phyloP scores from a whole-genome alignment of 2,113 vertebrate species.

The Ibidorhyncha struthersii region DNA sequence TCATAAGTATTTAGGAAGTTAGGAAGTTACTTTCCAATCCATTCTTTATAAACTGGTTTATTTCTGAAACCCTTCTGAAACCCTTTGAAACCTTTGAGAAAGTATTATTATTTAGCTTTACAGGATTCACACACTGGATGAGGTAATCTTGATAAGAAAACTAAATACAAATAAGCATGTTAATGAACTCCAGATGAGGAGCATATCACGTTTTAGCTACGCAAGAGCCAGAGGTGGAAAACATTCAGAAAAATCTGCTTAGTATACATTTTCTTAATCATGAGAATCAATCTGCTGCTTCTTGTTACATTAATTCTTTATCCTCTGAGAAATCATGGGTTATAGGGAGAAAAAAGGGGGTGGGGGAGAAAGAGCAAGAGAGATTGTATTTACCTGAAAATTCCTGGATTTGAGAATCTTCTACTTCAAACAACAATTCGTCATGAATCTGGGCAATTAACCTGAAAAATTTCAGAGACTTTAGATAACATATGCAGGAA shows the following conservation, averaged over 20 bases:
- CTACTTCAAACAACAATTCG: conserved; percentile 91
- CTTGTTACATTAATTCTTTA: not conserved
- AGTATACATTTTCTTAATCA: not conserved
- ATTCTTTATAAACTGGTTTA: not conserved
- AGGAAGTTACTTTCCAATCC: not conserved
- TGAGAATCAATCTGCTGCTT: not conserved
- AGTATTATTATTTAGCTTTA: not conserved
- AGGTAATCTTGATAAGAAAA: not conserved
- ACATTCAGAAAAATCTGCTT: conserved; percentile 1
- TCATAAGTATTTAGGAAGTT: not conserved
- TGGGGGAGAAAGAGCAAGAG: not conserved
- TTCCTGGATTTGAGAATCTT: conserved; percentile 81
- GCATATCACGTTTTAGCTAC: not conserved
- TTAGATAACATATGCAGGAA: not conserved
- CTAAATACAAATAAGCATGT: not conserved
- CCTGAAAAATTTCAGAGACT: conserved; percentile 65
- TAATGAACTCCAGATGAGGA: not conserved
- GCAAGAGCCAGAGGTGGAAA: not conserved
- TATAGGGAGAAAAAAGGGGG: not conserved
- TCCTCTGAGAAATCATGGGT: not conserved
- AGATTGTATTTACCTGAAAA: conserved; percentile 81
- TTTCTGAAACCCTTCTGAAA: not conserved
- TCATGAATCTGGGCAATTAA: conserved; percentile 93
- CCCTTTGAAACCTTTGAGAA: not conserved
- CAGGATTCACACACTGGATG: not conserved